A percentile compares a stretch with the other conserved stretches of the same genome.
Evolutionary conservation across 1,140 invertebrate species (phyloP).

Genomic region (Drosophila insularis): DNA sequence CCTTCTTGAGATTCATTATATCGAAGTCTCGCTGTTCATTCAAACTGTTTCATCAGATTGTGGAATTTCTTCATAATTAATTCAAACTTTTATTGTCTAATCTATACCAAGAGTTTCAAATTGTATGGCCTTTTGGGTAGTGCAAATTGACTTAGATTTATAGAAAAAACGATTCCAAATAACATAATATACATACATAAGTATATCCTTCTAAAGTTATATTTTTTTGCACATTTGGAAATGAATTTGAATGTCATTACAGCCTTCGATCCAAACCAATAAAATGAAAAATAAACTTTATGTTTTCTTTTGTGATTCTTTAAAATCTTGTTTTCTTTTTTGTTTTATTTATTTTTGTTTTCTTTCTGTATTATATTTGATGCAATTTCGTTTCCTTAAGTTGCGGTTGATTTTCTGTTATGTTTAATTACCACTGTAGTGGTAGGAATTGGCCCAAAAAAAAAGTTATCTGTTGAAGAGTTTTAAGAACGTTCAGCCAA

Average conservation of each 20-base stretch:
- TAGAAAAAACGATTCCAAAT: too few species aligned
- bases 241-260: too few species aligned
- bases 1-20: too few species aligned
- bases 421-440: neutral
- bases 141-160: too few species aligned
- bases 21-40: too few species aligned
- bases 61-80: too few species aligned
- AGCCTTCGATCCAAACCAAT: neutral
- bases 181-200: too few species aligned
- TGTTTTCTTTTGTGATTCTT: neutral
- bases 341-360: constrained; percentile 15
- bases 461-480: neutral
- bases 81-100: too few species aligned
- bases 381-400: constrained; percentile 18
- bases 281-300: neutral
- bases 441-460: neutral
- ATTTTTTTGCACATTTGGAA: neutral
- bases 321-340: neutral
- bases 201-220: too few species aligned
- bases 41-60: too few species aligned
- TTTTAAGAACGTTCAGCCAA: neutral
- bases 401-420: neutral
- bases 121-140: too few species aligned
- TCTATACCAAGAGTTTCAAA: too few species aligned
- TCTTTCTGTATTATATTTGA: constrained; percentile 5